Evolutionary conservation across 1,140 invertebrate species (phyloP).

Genomic region (Batillaria attramentaria): DNA sequence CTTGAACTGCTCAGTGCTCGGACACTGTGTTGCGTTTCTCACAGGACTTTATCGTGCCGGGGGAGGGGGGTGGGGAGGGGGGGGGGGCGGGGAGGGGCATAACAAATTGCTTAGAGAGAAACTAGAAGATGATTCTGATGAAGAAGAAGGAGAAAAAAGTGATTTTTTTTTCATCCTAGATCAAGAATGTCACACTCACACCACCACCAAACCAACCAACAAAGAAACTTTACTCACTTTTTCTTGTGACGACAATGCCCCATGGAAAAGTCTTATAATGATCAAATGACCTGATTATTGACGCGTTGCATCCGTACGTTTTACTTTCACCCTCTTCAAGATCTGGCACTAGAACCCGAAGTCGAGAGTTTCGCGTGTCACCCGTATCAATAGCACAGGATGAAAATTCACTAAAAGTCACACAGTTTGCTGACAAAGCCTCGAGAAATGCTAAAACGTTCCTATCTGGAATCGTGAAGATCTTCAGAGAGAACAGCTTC

Average conservation of each 20-base stretch:
- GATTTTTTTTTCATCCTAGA: too few species aligned
- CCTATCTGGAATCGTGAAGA: neutral
- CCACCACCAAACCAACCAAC: neutral
- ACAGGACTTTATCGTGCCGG: too few species aligned
- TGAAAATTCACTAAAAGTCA: constrained; percentile 12
- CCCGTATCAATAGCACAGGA: constrained; percentile 9
- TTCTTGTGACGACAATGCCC: neutral
- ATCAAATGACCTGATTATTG: neutral
- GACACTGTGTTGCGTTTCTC: too few species aligned
- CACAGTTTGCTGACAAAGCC: neutral
- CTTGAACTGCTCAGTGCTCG: neutral
- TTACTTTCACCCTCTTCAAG: constrained; percentile 16
- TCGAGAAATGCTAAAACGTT: neutral
- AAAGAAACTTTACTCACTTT: constrained; percentile 9
- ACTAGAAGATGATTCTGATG: too few species aligned
- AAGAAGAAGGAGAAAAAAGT: too few species aligned
- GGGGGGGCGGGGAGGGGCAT: too few species aligned
- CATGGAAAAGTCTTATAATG: neutral
- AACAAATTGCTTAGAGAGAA: too few species aligned
- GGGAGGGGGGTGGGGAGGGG: too few species aligned
- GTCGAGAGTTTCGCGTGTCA: constrained; percentile 1
- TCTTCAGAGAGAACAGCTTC: constrained; percentile 20
- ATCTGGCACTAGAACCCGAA: constrained; percentile 12
- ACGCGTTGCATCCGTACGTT: neutral
- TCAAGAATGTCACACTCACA: too few species aligned